Percentiles rank a stretch among this genome's conserved stretches.
phyloP scores from a whole-genome alignment of 2,888 invertebrate genomes.

The Drosophila suboccidentalis region DNA sequence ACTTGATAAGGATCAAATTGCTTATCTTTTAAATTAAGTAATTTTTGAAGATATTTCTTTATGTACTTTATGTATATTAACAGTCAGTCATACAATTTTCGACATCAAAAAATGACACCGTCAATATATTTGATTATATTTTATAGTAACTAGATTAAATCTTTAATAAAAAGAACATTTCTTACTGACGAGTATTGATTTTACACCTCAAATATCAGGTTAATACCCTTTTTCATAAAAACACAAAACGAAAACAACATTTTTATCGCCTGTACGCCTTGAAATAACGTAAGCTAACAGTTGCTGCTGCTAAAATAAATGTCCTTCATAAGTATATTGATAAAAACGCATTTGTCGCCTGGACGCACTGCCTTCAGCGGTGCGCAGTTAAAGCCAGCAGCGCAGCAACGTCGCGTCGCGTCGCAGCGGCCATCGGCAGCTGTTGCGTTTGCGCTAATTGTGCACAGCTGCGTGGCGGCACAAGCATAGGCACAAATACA shows the following conservation, averaged over 20 bases:
- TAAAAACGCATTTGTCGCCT: slow-evolving; percentile 34
- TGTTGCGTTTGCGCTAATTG: slow-evolving; percentile 76
- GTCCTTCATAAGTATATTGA: background rate
- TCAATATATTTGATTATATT: too few species aligned
- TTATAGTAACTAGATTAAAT: too few species aligned
- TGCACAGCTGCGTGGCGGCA: slow-evolving; percentile 67
- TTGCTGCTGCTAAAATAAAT: background rate
- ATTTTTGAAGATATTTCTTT: too few species aligned
- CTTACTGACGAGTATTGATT: background rate
- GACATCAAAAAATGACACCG: too few species aligned
- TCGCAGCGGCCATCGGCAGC: slow-evolving; percentile 47
- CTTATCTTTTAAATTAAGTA: background rate
- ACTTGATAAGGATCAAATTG: background rate
- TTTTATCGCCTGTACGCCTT: background rate
- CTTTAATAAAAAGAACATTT: too few species aligned
- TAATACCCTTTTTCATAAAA: too few species aligned
- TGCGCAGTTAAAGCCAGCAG: slow-evolving; percentile 17
- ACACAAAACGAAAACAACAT: background rate
- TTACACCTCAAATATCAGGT: too few species aligned
- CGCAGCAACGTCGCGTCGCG: slow-evolving; percentile 17
- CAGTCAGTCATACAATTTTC: too few species aligned
- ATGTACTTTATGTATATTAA: too few species aligned
- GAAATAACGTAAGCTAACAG: background rate
- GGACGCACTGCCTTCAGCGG: slow-evolving; percentile 4
- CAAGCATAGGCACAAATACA: slow-evolving; percentile 16